phyloP scores from a whole-genome alignment of 2,113 vertebrate species.

The Pavo muticus region DNA sequence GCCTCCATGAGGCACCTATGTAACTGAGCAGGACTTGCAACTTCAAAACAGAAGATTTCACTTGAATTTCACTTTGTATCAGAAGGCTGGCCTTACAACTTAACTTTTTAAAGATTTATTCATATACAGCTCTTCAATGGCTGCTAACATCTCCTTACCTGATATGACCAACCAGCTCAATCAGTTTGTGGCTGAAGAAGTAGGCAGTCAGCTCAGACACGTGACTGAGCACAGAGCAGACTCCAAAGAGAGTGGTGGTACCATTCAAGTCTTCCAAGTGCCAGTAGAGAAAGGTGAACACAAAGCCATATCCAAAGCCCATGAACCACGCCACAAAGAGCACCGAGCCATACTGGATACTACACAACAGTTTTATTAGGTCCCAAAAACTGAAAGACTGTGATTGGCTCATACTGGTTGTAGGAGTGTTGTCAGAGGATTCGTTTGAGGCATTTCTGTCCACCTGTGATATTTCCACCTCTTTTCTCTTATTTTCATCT shows the following conservation, averaged over 20 bases:
- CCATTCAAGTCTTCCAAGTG: slow-evolving; percentile 95
- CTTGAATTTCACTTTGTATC: background rate
- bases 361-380: slow-evolving; percentile 90
- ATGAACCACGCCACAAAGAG: slow-evolving; percentile 99
- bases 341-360: slow-evolving; percentile 92
- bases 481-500: slow-evolving; percentile 70
- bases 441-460: slow-evolving; percentile 73
- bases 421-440: slow-evolving; percentile 63
- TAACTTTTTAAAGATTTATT: background rate
- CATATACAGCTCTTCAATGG: background rate
- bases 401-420: background rate
- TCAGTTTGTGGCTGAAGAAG: slow-evolving; percentile 98
- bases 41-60: background rate
- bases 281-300: slow-evolving; percentile 99
- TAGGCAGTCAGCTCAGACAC: slow-evolving; percentile 94
- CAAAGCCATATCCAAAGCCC: slow-evolving; percentile 98
- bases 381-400: slow-evolving; percentile 87
- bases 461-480: slow-evolving; percentile 78
- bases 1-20: background rate
- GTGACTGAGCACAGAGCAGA: slow-evolving; percentile 95
- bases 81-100: background rate
- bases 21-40: background rate
- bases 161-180: slow-evolving; percentile 96
- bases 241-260: slow-evolving; percentile 93
- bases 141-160: slow-evolving; percentile 81